Evolutionary conservation across 2,797 vertebrate species (phyloP), one percentile per base, ranked within the genome.

Genomic region (Takifugu ocellatus): DNA sequence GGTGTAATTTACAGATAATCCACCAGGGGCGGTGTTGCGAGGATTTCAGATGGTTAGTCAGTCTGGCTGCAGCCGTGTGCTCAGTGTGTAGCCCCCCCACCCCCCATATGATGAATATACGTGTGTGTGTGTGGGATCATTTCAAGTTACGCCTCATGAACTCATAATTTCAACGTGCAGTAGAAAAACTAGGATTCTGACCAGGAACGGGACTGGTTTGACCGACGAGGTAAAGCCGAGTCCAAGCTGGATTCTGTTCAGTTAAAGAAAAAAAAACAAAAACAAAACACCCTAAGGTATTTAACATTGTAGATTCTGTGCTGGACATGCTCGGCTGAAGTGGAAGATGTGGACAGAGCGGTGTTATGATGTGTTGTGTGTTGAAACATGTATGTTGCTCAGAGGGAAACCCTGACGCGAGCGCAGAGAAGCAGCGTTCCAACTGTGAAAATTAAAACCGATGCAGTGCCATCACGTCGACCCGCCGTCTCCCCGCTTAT

Each of bases 361-460:
- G 65, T 53, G 55, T 64, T 68, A 47, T 55, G 21, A 63, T 70
- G 59, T 59, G 59, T 21, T 55, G 63, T 16, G 67, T 79, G 70
- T 68, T 57, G 59, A 78, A 79, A 73, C 67, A 0, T 78, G 81
- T 54, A 33, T 70, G 80, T 54, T 65, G 56, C 25, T 43, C 7
- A 21, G 26, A 16, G 15, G 16, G 44, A 15, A 14, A 24, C 48
- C 51, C 61, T 39, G 53, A 51, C 49, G 25, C 59, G 61, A 68
- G 61, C 50, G 27, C 10, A 69, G 56, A 74, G 66, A 74, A 70
- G 54, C 73, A 61, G 51, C 31, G 51, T 39, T 66, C 77, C 39
- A 72, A 75, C 74, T 84, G 82, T 83, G 79, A 83, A 78, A 86
- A 81, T 86, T 79, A 88, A 75, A 80, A 62, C 39, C 16, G 62